Base-by-base conservation (phyloP, 2,888 invertebrate species). In the Pachydiplax longipennis region DNA sequence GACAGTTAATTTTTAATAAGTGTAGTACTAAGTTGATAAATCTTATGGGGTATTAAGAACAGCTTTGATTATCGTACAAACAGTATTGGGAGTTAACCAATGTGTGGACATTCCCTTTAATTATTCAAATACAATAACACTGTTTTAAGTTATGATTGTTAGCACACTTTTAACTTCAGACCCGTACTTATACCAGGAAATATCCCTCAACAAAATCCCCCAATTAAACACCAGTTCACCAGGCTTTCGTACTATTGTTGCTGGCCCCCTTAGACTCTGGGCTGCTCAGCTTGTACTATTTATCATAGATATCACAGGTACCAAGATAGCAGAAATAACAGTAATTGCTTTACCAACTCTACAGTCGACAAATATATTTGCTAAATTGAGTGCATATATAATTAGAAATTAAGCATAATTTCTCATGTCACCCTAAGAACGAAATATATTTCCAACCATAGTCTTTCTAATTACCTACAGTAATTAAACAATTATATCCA, bases 261-360 rank as follows among this genome's bases (percentile, higher is more conserved):
- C 73, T 73, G 73, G 25, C 65, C 87, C 35, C 87, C 87, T 18
- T 53, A 58, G 37, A 61, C 61, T 37, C 48, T 31, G 87, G 87
- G 61, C 48, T 61, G 87, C 87, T 61, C 61, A 87, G 61, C 87
- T 87, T 87, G 87, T 87, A 87, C 87, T 87, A 37, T 87, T 61
- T 61, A 87, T 87, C 58, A 65, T 61, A 87, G 87, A 87, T 87
- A 87, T 87, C 87, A 87, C 87, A 87, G 87, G 87, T 87, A 87
- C 87, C 58, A 87, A 87, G 83, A 83, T 58, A 73, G 83, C 58
- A 87, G 87, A 87, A 83, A 65, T 87, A 87, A 87, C 87, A 87
- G 87, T 53, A 87, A 37, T 61, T 87, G 87, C 87, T 87, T 87
- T 37, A 58, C 58, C 61, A n/a, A 65, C 37, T 37, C 61, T 37